A percentile compares a stretch with the other conserved stretches of the same genome.
These are phyloP conservation scores for Amazona guildingii DNA, from an alignment of 2,113 vertebrate genomes.

Conservation along the genomic window DNA sequence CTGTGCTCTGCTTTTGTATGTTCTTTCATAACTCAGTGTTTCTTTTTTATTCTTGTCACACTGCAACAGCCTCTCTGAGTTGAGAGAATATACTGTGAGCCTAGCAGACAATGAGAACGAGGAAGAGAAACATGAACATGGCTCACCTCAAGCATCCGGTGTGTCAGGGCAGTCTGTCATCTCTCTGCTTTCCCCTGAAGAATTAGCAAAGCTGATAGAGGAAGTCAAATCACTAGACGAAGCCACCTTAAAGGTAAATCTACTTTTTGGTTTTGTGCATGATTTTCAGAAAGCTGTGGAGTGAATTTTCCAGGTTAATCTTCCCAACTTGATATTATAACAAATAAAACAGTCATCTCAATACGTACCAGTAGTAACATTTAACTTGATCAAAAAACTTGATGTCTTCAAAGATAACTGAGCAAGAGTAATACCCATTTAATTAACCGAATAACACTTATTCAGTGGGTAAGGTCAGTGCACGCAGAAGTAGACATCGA, in stretches of 20 bases:
- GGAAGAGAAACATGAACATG: slow-evolving; percentile 1
- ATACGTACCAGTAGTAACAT: neutral
- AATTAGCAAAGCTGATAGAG: slow-evolving; percentile 83
- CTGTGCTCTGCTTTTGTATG: neutral
- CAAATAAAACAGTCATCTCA: neutral
- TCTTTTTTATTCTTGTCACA: neutral
- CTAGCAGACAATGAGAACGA: slow-evolving; percentile 60
- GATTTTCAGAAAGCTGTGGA: neutral
- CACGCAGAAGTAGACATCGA: neutral
- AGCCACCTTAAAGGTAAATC: slow-evolving; percentile 84
- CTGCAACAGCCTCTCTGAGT: slow-evolving; percentile 81
- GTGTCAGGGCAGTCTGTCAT: slow-evolving; percentile 82
- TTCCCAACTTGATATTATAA: neutral
- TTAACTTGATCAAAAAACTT: neutral
- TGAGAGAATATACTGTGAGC: slow-evolving; percentile 82
- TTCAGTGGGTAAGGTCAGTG: neutral
- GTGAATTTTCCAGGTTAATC: neutral
- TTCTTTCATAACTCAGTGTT: neutral
- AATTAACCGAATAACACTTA: neutral
- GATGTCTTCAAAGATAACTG: neutral
- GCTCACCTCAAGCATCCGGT: slow-evolving; percentile 43
- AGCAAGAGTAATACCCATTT: neutral
- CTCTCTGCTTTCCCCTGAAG: slow-evolving; percentile 84
- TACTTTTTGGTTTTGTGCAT: neutral
- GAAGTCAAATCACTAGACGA: slow-evolving; percentile 88